phyloP scores from a whole-genome alignment of 1,140 invertebrate species.

The Brachionus angularis region DNA sequence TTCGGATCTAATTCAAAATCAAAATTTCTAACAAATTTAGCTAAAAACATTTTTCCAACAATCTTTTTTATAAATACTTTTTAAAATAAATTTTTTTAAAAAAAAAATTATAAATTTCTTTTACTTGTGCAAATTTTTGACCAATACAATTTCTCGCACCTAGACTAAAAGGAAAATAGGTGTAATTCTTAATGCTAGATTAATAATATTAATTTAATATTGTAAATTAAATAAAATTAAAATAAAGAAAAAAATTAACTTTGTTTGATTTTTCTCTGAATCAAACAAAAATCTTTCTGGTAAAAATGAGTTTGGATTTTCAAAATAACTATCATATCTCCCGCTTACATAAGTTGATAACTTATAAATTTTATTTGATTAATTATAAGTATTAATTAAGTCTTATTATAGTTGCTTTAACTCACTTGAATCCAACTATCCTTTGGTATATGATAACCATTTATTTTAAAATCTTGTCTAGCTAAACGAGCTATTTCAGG shows the following conservation, averaged over 20 bases:
- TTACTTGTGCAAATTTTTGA: constrained; percentile 41
- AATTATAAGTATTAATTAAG: constrained; percentile 4
- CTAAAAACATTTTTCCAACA: constrained; percentile 18
- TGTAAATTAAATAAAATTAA: background rate
- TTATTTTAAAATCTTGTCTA: background rate
- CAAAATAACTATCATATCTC: constrained; percentile 24
- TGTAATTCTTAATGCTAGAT: constrained; percentile 40
- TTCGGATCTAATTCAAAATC: constrained; percentile 1
- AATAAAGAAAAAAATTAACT: background rate
- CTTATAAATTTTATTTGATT: background rate
- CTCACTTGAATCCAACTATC: constrained; percentile 38
- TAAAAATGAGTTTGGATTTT: constrained; percentile 8
- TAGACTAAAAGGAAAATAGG: constrained; percentile 41
- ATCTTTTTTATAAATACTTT: background rate
- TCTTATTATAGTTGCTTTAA: background rate
- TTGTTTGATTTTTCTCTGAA: background rate
- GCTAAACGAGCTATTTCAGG: constrained; percentile 28
- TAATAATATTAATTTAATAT: background rate
- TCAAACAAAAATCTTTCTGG: constrained; percentile 31
- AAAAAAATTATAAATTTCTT: too few relatives aligned
- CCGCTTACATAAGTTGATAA: constrained; percentile 43
- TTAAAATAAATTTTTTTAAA: background rate
- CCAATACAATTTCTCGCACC: constrained; percentile 40
- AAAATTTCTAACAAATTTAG: constrained; percentile 41
- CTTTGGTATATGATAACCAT: constrained; percentile 1